Evolutionary conservation across 2,888 invertebrate species (phyloP).

Genomic region (Atrina japonica): DNA sequence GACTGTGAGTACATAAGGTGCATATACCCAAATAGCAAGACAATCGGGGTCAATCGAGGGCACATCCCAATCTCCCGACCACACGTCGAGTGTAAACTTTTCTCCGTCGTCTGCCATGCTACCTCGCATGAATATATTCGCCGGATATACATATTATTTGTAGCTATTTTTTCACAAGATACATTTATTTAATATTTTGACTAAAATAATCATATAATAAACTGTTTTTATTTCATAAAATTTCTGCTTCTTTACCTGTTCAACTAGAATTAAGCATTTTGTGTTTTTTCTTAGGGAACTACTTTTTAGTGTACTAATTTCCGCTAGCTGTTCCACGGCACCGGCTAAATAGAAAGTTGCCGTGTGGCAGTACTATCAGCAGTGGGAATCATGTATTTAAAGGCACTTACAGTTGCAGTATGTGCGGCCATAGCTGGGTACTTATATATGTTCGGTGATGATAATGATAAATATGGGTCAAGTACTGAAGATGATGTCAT

Average conservation of each 20-base stretch:
- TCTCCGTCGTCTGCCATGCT: slow-evolving; percentile 69
- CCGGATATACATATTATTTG: too few species aligned
- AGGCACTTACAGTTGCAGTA: not conserved
- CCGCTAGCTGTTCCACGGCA: slow-evolving; percentile 19
- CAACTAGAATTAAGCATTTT: too few species aligned
- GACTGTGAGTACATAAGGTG: too few species aligned
- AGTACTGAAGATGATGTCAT: slow-evolving; percentile 57
- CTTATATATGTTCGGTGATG: not conserved
- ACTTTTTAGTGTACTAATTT: too few species aligned
- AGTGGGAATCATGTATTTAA: slow-evolving; percentile 4
- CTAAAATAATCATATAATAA: too few species aligned
- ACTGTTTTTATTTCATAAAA: too few species aligned
- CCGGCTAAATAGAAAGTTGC: not conserved
- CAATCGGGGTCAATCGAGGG: slow-evolving; percentile 92
- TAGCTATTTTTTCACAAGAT: too few species aligned
- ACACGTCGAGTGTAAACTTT: slow-evolving; percentile 84
- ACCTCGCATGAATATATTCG: too few species aligned
- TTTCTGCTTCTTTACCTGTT: too few species aligned
- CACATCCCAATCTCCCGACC: slow-evolving; percentile 93
- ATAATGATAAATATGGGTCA: not conserved
- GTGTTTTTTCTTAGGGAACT: too few species aligned
- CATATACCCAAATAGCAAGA: slow-evolving; percentile 90
- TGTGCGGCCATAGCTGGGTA: slow-evolving; percentile 9
- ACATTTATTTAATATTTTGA: too few species aligned
- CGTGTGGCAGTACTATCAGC: not conserved